phyloP scores from a whole-genome alignment of 2,113 vertebrate species.

The Coregonus clupeaformis region DNA sequence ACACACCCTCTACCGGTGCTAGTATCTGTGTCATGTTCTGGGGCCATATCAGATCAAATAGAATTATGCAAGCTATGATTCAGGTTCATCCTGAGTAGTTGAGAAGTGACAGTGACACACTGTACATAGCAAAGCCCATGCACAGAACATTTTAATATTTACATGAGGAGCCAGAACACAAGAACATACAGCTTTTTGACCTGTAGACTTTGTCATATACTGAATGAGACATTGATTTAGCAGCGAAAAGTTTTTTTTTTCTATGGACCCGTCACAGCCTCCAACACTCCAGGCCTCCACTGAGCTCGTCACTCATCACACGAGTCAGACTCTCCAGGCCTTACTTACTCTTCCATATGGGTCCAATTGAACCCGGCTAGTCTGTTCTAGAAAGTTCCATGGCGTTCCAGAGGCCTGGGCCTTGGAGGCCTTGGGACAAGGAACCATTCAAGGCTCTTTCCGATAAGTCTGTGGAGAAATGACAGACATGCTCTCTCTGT shows the following conservation, averaged over 20 bases:
- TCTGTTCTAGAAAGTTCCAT: neutral
- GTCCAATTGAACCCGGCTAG: neutral
- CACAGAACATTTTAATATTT: no score
- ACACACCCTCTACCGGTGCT: slow-evolving; percentile 10
- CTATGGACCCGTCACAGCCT: no score
- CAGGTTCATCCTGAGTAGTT: neutral
- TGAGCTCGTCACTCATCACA: neutral
- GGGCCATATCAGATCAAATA: neutral
- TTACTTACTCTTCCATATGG: neutral
- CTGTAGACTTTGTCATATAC: no score
- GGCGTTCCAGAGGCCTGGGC: slow-evolving; percentile 12
- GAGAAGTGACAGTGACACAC: neutral
- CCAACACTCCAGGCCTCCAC: neutral
- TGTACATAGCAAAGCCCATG: no score
- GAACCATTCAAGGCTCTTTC: slow-evolving; percentile 29
- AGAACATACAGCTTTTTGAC: no score
- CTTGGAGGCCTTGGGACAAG: slow-evolving; percentile 17
- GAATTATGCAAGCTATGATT: neutral
- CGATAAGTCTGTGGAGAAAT: slow-evolving; percentile 24
- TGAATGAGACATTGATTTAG: no score
- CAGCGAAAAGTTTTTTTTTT: no score
- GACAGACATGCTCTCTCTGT: slow-evolving; percentile 16
- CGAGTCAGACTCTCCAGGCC: neutral
- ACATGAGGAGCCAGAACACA: no score
- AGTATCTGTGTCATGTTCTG: neutral